Evolutionary conservation across 2,888 invertebrate genomes (phyloP).

Genomic region (Hermaeophaga mercurialis): DNA sequence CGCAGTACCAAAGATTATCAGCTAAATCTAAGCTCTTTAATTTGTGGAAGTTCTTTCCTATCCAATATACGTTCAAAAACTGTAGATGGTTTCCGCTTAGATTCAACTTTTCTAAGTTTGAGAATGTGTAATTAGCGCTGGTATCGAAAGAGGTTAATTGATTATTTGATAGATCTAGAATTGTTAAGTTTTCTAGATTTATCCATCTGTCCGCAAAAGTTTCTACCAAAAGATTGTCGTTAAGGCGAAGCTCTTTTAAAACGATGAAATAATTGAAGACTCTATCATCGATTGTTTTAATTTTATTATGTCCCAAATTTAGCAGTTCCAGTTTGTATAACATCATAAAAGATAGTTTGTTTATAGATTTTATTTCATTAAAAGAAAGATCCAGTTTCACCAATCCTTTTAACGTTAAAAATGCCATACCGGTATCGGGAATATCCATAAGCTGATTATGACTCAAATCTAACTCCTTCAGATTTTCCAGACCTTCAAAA

Average conservation of each 20-base stretch:
- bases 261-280: conserved; percentile 41
- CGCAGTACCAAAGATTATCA: conserved; percentile 44
- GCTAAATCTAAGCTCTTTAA: conserved; percentile 41
- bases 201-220: conserved; percentile 39
- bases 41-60: conserved; percentile 34
- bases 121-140: conserved; percentile 38
- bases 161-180: conserved; percentile 49
- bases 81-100: conserved; percentile 43
- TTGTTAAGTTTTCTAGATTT: conserved; percentile 40
- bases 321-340: conserved; percentile 41
- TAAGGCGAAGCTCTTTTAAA: conserved; percentile 39
- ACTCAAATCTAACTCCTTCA: conserved; percentile 41
- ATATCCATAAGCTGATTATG: conserved; percentile 40
- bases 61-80: conserved; percentile 35
- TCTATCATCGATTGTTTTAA: conserved; percentile 41
- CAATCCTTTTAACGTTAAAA: conserved; percentile 31
- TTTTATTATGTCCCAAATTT: conserved; percentile 46
- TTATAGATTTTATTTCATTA: conserved; percentile 41
- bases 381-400: conserved; percentile 45
- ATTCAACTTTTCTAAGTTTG: conserved; percentile 39
- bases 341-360: conserved; percentile 36
- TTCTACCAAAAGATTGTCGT: conserved; percentile 38
- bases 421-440: conserved; percentile 29
- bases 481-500: conserved; percentile 37
- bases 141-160: conserved; percentile 41